These are phyloP conservation scores for Glyphotaelius pellucidus DNA, from an alignment of 2,888 invertebrate genomes.

Conservation along the genomic window DNA sequence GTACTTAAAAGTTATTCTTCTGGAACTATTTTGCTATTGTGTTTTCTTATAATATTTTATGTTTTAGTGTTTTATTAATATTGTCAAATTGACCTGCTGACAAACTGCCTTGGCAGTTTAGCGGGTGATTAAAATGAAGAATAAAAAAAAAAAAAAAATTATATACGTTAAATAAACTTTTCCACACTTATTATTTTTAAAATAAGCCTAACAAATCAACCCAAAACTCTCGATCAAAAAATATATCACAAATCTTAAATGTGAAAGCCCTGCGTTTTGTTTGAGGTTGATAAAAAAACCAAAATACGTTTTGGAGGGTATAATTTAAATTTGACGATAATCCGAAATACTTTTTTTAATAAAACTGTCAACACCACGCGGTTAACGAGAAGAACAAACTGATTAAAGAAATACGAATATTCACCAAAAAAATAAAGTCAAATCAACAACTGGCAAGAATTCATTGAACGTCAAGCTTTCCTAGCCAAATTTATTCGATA, in stretches of 20 bases:
- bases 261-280: neutral
- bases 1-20: too few species aligned
- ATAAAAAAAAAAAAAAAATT: too few species aligned
- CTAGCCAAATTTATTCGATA: conserved; percentile 24
- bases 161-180: neutral
- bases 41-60: too few species aligned
- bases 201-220: neutral
- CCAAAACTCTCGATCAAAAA: neutral
- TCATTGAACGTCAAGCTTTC: neutral
- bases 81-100: too few species aligned
- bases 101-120: neutral
- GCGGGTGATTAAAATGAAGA: too few species aligned
- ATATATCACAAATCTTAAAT: neutral
- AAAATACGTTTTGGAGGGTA: neutral
- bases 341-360: conserved; percentile 17
- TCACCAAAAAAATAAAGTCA: conserved; percentile 8
- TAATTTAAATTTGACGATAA: neutral
- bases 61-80: too few species aligned
- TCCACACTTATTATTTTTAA: neutral
- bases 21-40: too few species aligned
- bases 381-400: conserved; percentile 18
- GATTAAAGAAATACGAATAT: conserved; percentile 35
- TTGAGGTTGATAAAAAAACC: neutral
- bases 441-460: conserved; percentile 10
- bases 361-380: conserved; percentile 27